Evolutionary conservation across 2,797 vertebrate species (phyloP).

Genomic region (Avahi laniger): DNA sequence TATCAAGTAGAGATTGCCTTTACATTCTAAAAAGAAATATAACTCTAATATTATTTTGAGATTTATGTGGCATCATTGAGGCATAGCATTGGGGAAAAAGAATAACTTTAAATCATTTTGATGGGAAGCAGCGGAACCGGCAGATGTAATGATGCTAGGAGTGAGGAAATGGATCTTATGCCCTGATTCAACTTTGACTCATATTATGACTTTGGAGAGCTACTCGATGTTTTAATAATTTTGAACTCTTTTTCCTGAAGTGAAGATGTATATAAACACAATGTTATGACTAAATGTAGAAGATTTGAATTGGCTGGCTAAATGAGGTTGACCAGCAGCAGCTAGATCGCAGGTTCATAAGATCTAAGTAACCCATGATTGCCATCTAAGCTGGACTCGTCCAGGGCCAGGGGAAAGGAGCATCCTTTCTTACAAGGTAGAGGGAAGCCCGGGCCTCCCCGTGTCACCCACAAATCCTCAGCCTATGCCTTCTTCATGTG

Average conservation of each 20-base stretch:
- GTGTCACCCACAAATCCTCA: background rate
- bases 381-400: background rate
- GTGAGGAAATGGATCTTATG: slow-evolving; percentile 30
- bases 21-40: slow-evolving; percentile 46
- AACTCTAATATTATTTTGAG: slow-evolving; percentile 29
- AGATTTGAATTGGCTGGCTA: background rate
- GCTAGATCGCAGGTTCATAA: background rate
- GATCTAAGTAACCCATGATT: background rate
- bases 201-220: slow-evolving; percentile 36
- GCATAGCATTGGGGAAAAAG: background rate
- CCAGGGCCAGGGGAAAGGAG: background rate
- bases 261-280: background rate
- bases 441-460: background rate
- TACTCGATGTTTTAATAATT: slow-evolving; percentile 26
- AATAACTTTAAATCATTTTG: slow-evolving; percentile 55
- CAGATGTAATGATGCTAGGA: slow-evolving; percentile 25
- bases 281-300: background rate
- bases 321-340: background rate
- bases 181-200: slow-evolving; percentile 40
- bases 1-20: slow-evolving; percentile 49
- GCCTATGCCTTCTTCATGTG: rapidly evolving
- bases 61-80: slow-evolving; percentile 53
- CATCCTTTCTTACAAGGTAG: background rate
- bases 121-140: background rate
- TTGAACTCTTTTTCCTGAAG: slow-evolving; percentile 11